Conservation (phyloP, 2,113 vertebrate genomes). For the Nanorana parkeri region DNA sequence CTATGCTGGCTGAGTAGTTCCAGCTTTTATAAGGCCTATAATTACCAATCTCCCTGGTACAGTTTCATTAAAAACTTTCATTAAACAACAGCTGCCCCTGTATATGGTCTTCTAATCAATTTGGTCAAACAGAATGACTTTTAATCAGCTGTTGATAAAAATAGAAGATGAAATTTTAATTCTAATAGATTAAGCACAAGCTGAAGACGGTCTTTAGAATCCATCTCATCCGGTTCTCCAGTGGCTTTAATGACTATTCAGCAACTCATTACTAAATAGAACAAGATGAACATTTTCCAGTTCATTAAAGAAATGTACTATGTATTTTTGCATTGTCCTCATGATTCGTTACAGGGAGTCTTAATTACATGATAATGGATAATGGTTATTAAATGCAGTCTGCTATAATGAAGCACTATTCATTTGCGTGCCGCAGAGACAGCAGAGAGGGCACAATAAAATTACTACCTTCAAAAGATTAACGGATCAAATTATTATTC, state of each 20-base stretch:
- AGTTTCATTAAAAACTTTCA: slow-evolving; percentile 86
- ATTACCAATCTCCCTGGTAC: slow-evolving; percentile 80
- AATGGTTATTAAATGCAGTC: slow-evolving; percentile 97
- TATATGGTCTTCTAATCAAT: slow-evolving; percentile 85
- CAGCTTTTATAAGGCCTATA: slow-evolving; percentile 64
- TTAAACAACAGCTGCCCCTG: slow-evolving; percentile 85
- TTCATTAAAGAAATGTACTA: slow-evolving; percentile 98
- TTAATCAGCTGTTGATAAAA: slow-evolving; percentile 98
- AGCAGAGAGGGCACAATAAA: slow-evolving; percentile 87
- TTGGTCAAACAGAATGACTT: slow-evolving; percentile 89
- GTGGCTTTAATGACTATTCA: slow-evolving; percentile 93
- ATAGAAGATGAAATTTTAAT: slow-evolving; percentile 97
- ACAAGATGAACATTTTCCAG: slow-evolving; percentile 98
- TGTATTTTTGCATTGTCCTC: slow-evolving; percentile 96
- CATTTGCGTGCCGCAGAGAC: slow-evolving; percentile 90
- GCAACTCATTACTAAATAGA: slow-evolving; percentile 93
- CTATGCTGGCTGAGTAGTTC: too few species aligned
- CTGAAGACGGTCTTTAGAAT: slow-evolving; percentile 85
- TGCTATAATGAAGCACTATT: slow-evolving; percentile 97
- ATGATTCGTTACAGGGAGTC: slow-evolving; percentile 96
- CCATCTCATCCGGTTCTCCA: slow-evolving; percentile 83
- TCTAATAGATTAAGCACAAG: slow-evolving; percentile 97
- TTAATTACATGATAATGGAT: slow-evolving; percentile 99
- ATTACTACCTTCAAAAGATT: slow-evolving; percentile 95
- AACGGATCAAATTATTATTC: slow-evolving; percentile 99